phyloP scores from a whole-genome alignment of 2,797 vertebrate genomes.

The Gila robusta region DNA sequence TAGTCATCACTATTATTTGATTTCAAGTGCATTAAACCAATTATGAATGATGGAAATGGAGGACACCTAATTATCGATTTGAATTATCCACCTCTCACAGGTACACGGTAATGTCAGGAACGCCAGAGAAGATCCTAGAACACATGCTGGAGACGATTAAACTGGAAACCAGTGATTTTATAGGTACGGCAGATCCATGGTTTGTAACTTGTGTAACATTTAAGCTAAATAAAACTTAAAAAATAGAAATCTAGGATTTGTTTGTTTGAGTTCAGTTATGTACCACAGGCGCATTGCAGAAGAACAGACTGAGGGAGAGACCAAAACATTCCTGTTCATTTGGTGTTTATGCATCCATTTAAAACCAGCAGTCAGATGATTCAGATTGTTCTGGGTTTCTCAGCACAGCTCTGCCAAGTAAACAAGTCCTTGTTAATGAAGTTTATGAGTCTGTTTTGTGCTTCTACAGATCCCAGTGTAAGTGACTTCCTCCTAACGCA shows the following conservation, averaged over 20 bases:
- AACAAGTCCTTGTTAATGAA: slow-evolving; percentile 38
- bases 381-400: slow-evolving; percentile 36
- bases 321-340: slow-evolving; percentile 36
- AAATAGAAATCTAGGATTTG: neutral
- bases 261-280: neutral
- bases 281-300: neutral
- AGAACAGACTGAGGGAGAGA: neutral
- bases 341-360: slow-evolving; percentile 26
- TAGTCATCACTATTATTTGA: slow-evolving; percentile 54
- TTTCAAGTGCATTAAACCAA: slow-evolving; percentile 54
- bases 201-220: neutral
- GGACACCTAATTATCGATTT: neutral
- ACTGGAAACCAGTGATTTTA: slow-evolving; percentile 85
- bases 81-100: slow-evolving; percentile 68
- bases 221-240: neutral
- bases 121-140: slow-evolving; percentile 96
- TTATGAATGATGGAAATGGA: slow-evolving; percentile 24
- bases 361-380: slow-evolving; percentile 43
- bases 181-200: slow-evolving; percentile 74
- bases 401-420: neutral
- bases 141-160: slow-evolving; percentile 90
- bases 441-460: slow-evolving; percentile 31
- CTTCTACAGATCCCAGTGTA: slow-evolving; percentile 84
- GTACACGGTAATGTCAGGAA: slow-evolving; percentile 94
- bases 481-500: slow-evolving; percentile 93